A percentile compares a stretch with the other conserved stretches of the same genome.
phyloP scores from a whole-genome alignment of 2,888 invertebrate genomes.

The Petrolisthes manimaculis region DNA sequence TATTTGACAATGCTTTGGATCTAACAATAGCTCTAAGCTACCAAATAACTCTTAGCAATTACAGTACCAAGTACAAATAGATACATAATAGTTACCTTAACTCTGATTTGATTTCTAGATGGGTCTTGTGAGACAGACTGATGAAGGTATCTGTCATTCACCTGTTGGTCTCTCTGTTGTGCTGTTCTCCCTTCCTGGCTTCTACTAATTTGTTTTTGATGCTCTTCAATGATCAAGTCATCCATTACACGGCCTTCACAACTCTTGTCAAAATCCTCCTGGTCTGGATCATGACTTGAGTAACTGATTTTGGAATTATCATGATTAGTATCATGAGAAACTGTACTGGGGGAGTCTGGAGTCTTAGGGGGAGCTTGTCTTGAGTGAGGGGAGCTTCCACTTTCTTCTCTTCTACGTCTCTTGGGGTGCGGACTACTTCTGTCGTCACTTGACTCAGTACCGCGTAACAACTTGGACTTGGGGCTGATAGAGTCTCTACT shows the following conservation, averaged over 20 bases:
- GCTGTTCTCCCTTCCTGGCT: neutral
- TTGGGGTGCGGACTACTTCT: slow-evolving; percentile 49
- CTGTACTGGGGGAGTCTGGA: slow-evolving; percentile 32
- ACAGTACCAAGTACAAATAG: too few species aligned
- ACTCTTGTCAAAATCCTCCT: neutral
- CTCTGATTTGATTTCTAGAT: slow-evolving; percentile 34
- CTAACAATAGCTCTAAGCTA: too few species aligned
- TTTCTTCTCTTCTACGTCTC: slow-evolving; percentile 37
- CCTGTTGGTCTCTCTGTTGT: slow-evolving; percentile 1
- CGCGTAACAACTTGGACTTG: slow-evolving; percentile 3
- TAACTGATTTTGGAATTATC: slow-evolving; percentile 16
- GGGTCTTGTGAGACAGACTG: slow-evolving; percentile 36
- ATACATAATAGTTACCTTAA: neutral
- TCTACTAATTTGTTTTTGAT: slow-evolving; percentile 2
- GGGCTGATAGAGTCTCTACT: slow-evolving; percentile 17
- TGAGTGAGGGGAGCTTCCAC: neutral
- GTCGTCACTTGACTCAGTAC: slow-evolving; percentile 33
- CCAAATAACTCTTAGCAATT: too few species aligned
- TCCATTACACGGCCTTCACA: neutral
- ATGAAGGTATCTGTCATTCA: neutral
- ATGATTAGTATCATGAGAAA: slow-evolving; percentile 15
- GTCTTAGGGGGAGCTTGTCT: neutral
- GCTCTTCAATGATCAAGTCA: neutral
- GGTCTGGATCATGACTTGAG: slow-evolving; percentile 9
- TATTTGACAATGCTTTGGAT: too few species aligned